These are phyloP conservation scores for Bothrops jararaca DNA, from an alignment of 2,113 vertebrate genomes.

Conservation along the genomic window DNA sequence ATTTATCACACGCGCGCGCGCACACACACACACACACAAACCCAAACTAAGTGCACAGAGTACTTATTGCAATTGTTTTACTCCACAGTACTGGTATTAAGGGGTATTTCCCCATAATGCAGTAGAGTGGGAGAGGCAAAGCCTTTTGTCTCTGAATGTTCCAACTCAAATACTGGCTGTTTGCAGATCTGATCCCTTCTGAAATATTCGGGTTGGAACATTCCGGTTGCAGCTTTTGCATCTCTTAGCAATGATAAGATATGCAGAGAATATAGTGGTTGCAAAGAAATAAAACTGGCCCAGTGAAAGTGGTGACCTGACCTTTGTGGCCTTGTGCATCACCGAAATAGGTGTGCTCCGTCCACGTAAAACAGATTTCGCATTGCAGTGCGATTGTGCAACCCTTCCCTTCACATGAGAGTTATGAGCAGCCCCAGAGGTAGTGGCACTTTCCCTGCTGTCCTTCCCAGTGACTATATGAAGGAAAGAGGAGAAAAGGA, in stretches of 20 bases:
- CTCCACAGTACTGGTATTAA: constrained; percentile 18
- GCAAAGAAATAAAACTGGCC: not conserved
- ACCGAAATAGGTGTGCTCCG: not conserved
- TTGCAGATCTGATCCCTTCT: not conserved
- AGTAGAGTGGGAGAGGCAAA: not conserved
- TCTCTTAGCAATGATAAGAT: not conserved
- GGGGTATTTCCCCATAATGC: not conserved
- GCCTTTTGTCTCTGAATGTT: not conserved
- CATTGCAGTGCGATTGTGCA: not conserved
- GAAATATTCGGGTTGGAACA: not conserved
- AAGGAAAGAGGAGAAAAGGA: not conserved
- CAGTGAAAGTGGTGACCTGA: not conserved
- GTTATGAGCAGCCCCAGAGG: not conserved
- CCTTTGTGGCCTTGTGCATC: not conserved
- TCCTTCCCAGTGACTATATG: not conserved
- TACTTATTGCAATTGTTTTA: constrained; percentile 35
- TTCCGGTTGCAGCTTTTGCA: not conserved
- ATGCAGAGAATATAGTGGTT: not conserved
- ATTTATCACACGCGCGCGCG: not conserved
- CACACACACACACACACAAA: not conserved
- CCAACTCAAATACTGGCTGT: not conserved
- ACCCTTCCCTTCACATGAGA: not conserved
- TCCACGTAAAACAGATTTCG: not conserved
- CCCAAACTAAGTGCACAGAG: constrained; percentile 32
- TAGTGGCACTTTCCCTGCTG: not conserved